Base-by-base conservation (phyloP, 2,797 vertebrate species). In the Tapera naevia region DNA sequence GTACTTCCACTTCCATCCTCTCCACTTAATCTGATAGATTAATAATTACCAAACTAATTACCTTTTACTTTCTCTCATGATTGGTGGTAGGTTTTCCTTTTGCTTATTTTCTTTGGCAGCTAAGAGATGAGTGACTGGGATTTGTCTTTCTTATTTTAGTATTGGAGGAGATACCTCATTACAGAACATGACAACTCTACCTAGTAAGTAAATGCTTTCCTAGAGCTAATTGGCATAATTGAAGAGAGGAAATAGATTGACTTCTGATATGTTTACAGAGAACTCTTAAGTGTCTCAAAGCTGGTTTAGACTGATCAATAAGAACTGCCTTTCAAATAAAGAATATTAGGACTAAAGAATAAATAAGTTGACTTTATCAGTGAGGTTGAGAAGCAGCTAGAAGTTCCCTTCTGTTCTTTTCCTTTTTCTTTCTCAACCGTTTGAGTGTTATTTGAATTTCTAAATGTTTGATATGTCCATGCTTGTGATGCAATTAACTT, bases 81-180 rank as follows among this genome's bases (percentile, higher is more conserved):
- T 61, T 13, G 30, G 7, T 22, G 6, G 22, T 61, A 65, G 30
- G 25, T 54, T 86, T 93, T 78, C 13, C 13, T 17, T 85, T 81
- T 30, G 7, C 17, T 78, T 86, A 7, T 80, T 85, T 5, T n/a
- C 30, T 81, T 14, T 81, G 35, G 61, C 25, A 60, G 50, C 41
- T 62, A 50, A 89, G 32, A 84, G 54, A 37, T 61, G 37, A 67
- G 3, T 76, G 23, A 89, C 30, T 74, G 45, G 8, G 19, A 5
- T 91, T 85, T 86, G 25, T 90, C n/a, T 76, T 86, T 96, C 85
- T 39, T 74, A 41, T 98, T 98, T 70, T 97, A 99, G 99, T 90
- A 97, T 99, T 37, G 99, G 99, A 62, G 99, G 99, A 39, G 98
- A 99, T 83, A 48, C 65, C 4, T 98, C 97, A 9, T 97, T 99